Evolutionary conservation across 2,888 invertebrate genomes (phyloP).

Genomic region (Unio pictorum): DNA sequence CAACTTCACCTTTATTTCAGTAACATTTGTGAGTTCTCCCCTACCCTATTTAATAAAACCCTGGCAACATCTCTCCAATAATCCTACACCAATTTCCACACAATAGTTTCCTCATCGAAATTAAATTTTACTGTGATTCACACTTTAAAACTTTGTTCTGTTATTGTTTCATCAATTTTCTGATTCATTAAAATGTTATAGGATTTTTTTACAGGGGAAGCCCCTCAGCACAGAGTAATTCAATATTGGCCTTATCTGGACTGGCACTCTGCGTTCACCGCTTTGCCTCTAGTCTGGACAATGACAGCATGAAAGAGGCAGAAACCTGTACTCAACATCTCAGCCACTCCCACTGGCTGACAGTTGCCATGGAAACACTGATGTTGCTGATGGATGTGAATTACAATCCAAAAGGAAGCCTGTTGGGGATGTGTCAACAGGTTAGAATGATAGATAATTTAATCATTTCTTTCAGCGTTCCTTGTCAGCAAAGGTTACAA

Average conservation of each 20-base stretch:
- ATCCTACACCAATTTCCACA: too few relatives aligned
- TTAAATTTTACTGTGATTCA: too few relatives aligned
- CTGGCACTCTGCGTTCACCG: constrained; percentile 48
- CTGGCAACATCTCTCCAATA: too few relatives aligned
- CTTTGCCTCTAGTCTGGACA: constrained; percentile 43
- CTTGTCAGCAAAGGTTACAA: background rate
- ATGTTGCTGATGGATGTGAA: constrained; percentile 59
- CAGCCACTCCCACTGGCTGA: constrained; percentile 62
- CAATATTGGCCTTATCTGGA: constrained; percentile 59
- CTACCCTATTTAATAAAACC: too few relatives aligned
- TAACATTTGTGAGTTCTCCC: too few relatives aligned
- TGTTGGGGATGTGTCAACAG: constrained; percentile 65
- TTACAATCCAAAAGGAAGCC: constrained; percentile 49
- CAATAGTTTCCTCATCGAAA: too few relatives aligned
- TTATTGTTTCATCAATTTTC: too few relatives aligned
- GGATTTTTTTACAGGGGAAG: constrained; percentile 40
- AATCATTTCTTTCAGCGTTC: background rate
- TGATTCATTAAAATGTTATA: too few relatives aligned
- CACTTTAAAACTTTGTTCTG: too few relatives aligned
- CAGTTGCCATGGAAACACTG: constrained; percentile 57
- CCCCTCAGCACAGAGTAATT: constrained; percentile 62
- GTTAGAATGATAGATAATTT: constrained; percentile 25
- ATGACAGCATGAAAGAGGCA: constrained; percentile 30
- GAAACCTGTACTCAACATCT: constrained; percentile 51
- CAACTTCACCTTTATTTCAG: too few relatives aligned